Evolutionary conservation across 2,797 vertebrate genomes (phyloP), one percentile per base, ranked within the genome.

Genomic region (Leptodactylus fallax): DNA sequence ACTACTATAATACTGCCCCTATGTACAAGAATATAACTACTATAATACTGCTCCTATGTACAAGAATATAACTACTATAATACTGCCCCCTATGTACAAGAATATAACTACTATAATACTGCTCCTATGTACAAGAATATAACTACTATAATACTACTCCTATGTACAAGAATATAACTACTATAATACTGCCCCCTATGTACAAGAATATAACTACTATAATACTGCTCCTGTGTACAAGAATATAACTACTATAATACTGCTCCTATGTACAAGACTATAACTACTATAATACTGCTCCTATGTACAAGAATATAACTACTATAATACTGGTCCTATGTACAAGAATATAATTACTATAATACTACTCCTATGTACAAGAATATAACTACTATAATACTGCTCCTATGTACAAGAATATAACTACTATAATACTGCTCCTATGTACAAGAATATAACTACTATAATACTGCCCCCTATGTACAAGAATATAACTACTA

Each of bases 271-370:
- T n/a, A n/a, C n/a, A n/a, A n/a, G n/a, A n/a, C n/a, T n/a, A n/a
- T n/a, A n/a, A n/a, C n/a, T n/a, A n/a, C 65, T 69, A 36, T 69
- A 69, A 69, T 69, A 69, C 65, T 69, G 25, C 65, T 6, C 65
- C 65, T 67, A 67, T 67, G 12, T 67, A 67, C 23, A 67, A 67
- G 65, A 27, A 67, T 67, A 67, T 67, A 67, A 67, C 65, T 67
- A 67, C 65, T 67, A 65, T 65, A 65, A 65, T 65, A 65, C n/a
- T 65, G 61, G n/a, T 12, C 61, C 61, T 65, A 65, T 65, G 10
- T 65, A 65, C 61, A 65, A 65, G 61, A 65, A 23, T 65, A 65
- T 65, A 65, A 65, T n/a, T 65, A 65, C 61, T 65, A 65, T 65
- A 65, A 65, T 61, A 61, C 60, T 61, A 19, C 61, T 11, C 21